Evolutionary conservation across 2,113 vertebrate genomes (phyloP), one percentile per base, ranked within the genome.

Genomic region (Megaptera novaeangliae): DNA sequence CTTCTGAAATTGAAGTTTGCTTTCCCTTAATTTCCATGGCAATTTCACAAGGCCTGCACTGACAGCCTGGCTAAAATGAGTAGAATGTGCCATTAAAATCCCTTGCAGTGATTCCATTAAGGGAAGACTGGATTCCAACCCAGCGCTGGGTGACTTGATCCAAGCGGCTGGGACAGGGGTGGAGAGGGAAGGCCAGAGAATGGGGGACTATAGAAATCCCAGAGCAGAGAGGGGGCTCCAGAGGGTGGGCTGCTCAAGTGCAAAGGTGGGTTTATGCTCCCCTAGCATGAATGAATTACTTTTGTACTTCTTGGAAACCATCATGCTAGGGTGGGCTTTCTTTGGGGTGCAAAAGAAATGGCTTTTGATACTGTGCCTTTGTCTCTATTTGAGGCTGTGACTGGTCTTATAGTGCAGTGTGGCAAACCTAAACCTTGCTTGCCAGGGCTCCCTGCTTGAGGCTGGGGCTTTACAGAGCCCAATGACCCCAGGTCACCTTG

Each of bases 1-100:
- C 84, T 95, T 96, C 74, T 93, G 96, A 78, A 91, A 80, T 97
- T 82, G 0, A 89, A 95, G 94, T 96, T 97, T 52, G 44, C 55
- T 96, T 96, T 95, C 78, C 91, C 77, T 77, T 94, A 46, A 86
- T 96, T 97, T 91, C 84, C 7, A 31, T 9, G 31, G 71, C 29
- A 71, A 29, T 94, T 25, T 89, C 9, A n/a, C 83, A n/a, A 69
- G 93, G 96, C 91, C 92, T 95, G 71, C 46, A 12, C n/a, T 1
- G 64, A 77, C 69, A 82, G 57, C 72, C 83, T 44, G 84, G 14
- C 68, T 69, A 36, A 94, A 49, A 13, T 66, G 14, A 52, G 81
- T 87, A 87, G 66, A 98, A 89, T 25, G 72, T 44, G 8, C 25
- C 66, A 91, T 94, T 89, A 59, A 81, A 57, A 90, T 81, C 93